Evolutionary conservation across 2,797 vertebrate species (phyloP), one percentile per base, ranked within the genome.

Genomic region (Threskiornis aethiopicus): DNA sequence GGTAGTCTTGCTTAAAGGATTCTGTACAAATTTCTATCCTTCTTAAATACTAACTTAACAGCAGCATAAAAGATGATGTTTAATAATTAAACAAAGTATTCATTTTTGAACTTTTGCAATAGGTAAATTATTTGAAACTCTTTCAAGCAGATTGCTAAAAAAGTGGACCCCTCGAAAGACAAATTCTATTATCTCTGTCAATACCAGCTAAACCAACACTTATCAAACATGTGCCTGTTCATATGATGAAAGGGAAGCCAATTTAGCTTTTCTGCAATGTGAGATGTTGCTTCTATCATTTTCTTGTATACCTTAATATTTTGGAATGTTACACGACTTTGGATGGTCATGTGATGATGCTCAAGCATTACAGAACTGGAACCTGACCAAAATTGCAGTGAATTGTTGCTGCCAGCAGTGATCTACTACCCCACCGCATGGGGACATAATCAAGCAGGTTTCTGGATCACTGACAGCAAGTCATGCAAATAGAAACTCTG

Each of bases 391-490:
- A 90, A 37, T 0, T 54, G 15, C n/a, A 42, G 12, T 21, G 54
- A 84, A 47, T 4, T 61, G 1, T 42, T 65, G n/a, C 29, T 54
- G 31, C 35, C 66, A 69, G 41, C 41, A 61, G 37, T 31, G 15
- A 61, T 39, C 33, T 69, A 33, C 41, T 44, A 42, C 12, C 37
- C 16, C 13, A 31, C 14, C 1, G 0, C 1, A 0, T 11, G 10
- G 10, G 11, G 37, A 51, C 14, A 54, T 59, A 64, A 62, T 37
- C n/a, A 71, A 39, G 18, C 15, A 42, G 5, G 39, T 80, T 93
- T 92, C 82, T 70, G 82, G 33, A 70, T 73, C 58, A 62, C 20
- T 77, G 26, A 62, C n/a, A 87, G 46, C 26, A 80, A 24, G 26
- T 84, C 58, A n/a, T 4, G 13, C 33, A 72, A 57, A 66, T 0